These are phyloP conservation scores for Cossypha polioptera DNA, from an alignment of 2,797 vertebrate genomes.

Conservation along the genomic window DNA sequence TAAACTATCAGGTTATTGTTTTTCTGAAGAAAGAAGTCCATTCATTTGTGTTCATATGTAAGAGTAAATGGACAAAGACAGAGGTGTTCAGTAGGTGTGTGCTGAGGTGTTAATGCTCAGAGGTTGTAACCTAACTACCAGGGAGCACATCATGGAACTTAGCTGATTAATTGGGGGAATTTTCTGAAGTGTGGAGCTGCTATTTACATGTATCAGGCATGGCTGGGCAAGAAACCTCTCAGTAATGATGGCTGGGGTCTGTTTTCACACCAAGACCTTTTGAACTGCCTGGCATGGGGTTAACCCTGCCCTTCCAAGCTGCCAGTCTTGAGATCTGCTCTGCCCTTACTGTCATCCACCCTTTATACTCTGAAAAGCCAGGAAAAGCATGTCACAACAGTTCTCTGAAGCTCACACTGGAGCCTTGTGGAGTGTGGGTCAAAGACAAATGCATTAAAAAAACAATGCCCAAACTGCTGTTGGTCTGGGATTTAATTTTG, in stretches of 20 bases:
- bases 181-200: background rate
- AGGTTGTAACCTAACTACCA: background rate
- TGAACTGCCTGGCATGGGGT: background rate
- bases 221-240: background rate
- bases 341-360: background rate
- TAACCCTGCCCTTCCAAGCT: background rate
- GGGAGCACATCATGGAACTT: background rate
- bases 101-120: background rate
- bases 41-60: background rate
- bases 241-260: background rate
- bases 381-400: background rate
- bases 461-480: background rate
- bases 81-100: background rate
- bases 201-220: background rate
- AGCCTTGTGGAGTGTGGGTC: background rate
- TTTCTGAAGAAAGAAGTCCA: background rate
- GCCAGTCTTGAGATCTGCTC: background rate
- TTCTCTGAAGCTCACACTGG: background rate
- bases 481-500: background rate
- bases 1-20: background rate
- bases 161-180: background rate
- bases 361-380: background rate
- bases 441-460: background rate
- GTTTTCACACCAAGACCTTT: background rate
- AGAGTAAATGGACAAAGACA: background rate